phyloP scores from a whole-genome alignment of 30 jellyfish, hydroid and myxozoan species.

The Chironex yamaguchii region DNA sequence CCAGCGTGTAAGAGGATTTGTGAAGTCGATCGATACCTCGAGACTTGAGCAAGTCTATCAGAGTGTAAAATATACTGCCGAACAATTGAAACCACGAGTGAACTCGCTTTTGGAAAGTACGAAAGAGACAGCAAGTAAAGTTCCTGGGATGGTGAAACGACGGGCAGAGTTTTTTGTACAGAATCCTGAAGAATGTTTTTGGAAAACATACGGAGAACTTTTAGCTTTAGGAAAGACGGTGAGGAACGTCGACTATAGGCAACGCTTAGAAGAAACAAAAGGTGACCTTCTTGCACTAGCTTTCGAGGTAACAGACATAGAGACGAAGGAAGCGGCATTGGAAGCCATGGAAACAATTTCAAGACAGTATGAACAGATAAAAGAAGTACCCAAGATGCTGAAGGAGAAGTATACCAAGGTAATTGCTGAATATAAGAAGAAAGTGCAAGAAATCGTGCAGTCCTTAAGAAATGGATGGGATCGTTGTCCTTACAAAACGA shows the following conservation, averaged over 20 bases:
- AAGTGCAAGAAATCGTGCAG: background rate
- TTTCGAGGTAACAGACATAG: slow-evolving; percentile 65
- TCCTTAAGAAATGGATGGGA: slow-evolving; percentile 44
- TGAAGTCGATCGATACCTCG: no score
- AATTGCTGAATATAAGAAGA: background rate
- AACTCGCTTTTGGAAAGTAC: slow-evolving; percentile 5
- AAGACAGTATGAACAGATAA: background rate
- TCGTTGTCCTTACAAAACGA: slow-evolving; percentile 64
- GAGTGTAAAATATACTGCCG: slow-evolving; percentile 62
- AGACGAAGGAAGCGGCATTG: slow-evolving; percentile 38
- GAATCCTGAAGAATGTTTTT: slow-evolving; percentile 92
- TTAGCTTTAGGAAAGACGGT: background rate
- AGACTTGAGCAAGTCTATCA: slow-evolving; percentile 30
- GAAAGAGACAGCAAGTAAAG: background rate
- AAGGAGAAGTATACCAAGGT: slow-evolving; percentile 17
- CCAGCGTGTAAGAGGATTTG: no score
- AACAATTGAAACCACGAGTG: slow-evolving; percentile 52
- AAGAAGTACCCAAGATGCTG: slow-evolving; percentile 35
- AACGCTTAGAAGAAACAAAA: background rate
- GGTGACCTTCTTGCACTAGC: slow-evolving; percentile 6
- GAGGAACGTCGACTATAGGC: background rate
- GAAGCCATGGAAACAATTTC: slow-evolving; percentile 5
- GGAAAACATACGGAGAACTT: slow-evolving; percentile 55
- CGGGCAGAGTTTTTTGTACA: slow-evolving; percentile 46
- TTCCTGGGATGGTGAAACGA: slow-evolving; percentile 9